Percentiles rank a stretch among this genome's conserved stretches.
These are phyloP conservation scores for Lagria hirta DNA, from an alignment of 2,888 invertebrate genomes.

Conservation along the genomic window DNA sequence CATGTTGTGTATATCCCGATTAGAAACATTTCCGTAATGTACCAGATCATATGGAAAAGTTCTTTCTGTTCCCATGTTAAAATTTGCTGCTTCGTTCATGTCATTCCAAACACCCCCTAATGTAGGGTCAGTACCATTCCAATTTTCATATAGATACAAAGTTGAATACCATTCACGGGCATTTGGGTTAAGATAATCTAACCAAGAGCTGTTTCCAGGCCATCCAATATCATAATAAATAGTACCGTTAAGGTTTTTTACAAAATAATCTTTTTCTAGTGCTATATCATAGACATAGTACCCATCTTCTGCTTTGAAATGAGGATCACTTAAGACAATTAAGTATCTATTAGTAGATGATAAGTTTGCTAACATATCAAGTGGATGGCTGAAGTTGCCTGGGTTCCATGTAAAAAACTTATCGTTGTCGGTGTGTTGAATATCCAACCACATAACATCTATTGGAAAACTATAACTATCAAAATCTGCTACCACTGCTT, in stretches of 20 bases:
- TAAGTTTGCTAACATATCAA: slow-evolving; percentile 83
- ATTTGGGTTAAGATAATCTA: slow-evolving; percentile 31
- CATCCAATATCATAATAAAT: slow-evolving; percentile 76
- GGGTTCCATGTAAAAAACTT: slow-evolving; percentile 84
- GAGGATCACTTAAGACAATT: slow-evolving; percentile 93
- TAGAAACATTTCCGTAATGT: slow-evolving; percentile 77
- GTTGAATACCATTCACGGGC: slow-evolving; percentile 50
- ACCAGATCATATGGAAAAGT: slow-evolving; percentile 91
- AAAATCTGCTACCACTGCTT: slow-evolving; percentile 76
- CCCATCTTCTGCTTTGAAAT: slow-evolving; percentile 84
- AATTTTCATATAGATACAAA: slow-evolving; percentile 63
- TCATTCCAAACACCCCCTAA: slow-evolving; percentile 87
- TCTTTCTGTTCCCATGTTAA: slow-evolving; percentile 69
- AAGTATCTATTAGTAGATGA: slow-evolving; percentile 83
- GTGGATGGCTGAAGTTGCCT: slow-evolving; percentile 79
- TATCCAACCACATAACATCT: slow-evolving; percentile 97
- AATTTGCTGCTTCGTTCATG: slow-evolving; percentile 99
- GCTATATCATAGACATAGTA: slow-evolving; percentile 88
- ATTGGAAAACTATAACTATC: slow-evolving; percentile 88
- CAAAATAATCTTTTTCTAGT: slow-evolving; percentile 72
- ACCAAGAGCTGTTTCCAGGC: slow-evolving; percentile 24
- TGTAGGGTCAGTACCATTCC: slow-evolving; percentile 67
- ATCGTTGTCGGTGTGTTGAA: slow-evolving; percentile 94
- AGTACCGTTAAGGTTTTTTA: slow-evolving; percentile 81
- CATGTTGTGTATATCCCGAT: slow-evolving; percentile 91